A percentile compares a stretch with the other conserved stretches of the same genome.
Evolutionary conservation across 2,888 invertebrate genomes (phyloP).

Genomic region (Euplexia lucipara): DNA sequence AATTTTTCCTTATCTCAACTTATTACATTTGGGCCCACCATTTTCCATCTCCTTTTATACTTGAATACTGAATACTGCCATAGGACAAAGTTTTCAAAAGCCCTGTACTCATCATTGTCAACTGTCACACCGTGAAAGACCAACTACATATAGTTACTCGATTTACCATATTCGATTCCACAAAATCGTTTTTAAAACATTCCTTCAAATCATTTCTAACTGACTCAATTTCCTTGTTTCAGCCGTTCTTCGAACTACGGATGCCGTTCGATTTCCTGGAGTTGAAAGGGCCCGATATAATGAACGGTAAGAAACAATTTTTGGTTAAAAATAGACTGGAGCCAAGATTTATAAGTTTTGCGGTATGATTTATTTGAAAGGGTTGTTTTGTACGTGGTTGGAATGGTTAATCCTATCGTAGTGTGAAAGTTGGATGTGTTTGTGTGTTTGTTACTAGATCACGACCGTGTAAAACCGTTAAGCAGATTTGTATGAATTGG

Average conservation of each 20-base stretch:
- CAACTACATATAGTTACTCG: too few species aligned
- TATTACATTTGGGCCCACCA: too few species aligned
- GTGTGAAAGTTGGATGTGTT: too few species aligned
- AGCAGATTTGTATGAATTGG: too few species aligned
- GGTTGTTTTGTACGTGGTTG: constrained; percentile 29
- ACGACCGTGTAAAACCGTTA: too few species aligned
- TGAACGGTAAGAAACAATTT: constrained; percentile 65
- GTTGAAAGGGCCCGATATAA: constrained; percentile 52
- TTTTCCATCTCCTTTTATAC: too few species aligned
- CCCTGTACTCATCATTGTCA: too few species aligned
- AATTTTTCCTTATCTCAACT: too few species aligned
- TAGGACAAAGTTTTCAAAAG: too few species aligned
- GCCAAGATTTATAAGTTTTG: constrained; percentile 25
- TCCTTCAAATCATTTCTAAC: constrained; percentile 47
- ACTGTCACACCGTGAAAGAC: not conserved
- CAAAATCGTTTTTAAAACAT: constrained; percentile 32
- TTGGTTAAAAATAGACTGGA: constrained; percentile 37
- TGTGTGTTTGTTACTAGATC: too few species aligned
- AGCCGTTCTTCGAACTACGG: constrained; percentile 54
- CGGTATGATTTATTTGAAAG: constrained; percentile 29
- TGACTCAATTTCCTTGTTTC: constrained; percentile 67
- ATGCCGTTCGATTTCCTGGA: constrained; percentile 62
- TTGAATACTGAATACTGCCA: too few species aligned
- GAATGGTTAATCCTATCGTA: too few species aligned
- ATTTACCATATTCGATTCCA: constrained; percentile 24